These are phyloP conservation scores for Synergus japonicus DNA, from an alignment of 2,888 invertebrate species.

Conservation along the genomic window DNA sequence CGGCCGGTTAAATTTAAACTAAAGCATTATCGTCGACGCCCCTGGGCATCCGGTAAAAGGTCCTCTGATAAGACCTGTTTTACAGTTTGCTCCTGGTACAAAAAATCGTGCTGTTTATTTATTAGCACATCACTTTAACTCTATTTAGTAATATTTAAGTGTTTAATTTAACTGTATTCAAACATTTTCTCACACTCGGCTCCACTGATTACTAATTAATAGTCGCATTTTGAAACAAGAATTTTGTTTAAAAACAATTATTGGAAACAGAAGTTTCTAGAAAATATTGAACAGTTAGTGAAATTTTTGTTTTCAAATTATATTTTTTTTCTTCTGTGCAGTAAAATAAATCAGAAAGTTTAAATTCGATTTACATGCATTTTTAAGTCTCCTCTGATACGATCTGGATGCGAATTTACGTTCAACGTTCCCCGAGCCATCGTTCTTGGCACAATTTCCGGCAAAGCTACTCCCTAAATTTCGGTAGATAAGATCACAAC, in stretches of 20 bases:
- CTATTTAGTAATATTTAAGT: not conserved
- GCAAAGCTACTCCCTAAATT: conserved; percentile 69
- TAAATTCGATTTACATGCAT: not conserved
- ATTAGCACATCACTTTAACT: not conserved
- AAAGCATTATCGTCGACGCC: conserved; percentile 66
- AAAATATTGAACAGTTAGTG: not conserved
- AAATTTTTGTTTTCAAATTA: not conserved
- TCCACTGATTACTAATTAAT: no score
- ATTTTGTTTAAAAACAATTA: no score
- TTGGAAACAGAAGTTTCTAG: not conserved
- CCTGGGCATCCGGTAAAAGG: conserved; percentile 46
- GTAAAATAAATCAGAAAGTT: not conserved
- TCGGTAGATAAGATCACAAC: conserved; percentile 70
- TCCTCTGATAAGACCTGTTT: conserved; percentile 50
- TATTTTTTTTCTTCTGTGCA: not conserved
- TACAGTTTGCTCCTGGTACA: not conserved
- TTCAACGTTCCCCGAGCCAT: conserved; percentile 46
- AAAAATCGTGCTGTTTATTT: not conserved
- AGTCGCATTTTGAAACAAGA: no score
- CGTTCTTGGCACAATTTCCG: conserved; percentile 70
- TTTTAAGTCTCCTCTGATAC: not conserved
- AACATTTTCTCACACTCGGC: no score
- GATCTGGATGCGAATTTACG: conserved; percentile 45
- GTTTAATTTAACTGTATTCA: not conserved
- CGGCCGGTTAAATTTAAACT: conserved; percentile 72